Conservation (phyloP, 2,797 vertebrate species). For the Sebastes vulpes region DNA sequence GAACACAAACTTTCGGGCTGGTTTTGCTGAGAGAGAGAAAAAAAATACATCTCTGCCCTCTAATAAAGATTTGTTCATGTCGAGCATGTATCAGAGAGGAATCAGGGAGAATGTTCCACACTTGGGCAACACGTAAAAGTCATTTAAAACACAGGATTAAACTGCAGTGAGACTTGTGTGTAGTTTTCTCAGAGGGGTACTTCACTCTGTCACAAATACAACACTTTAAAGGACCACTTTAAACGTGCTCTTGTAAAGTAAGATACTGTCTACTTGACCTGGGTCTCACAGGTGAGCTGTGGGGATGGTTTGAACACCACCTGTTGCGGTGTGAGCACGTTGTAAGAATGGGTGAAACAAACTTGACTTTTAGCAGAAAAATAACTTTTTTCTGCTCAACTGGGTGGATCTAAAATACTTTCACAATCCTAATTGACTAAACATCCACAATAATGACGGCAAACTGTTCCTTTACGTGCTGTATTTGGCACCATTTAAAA, state of each 20-base stretch:
- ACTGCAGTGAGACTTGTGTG: background rate
- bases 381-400: background rate
- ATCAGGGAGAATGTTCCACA: slow-evolving; percentile 32
- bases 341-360: background rate
- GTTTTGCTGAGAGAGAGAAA: background rate
- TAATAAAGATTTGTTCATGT: background rate
- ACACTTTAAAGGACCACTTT: background rate
- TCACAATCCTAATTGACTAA: background rate
- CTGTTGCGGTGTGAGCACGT: background rate
- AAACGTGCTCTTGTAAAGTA: background rate
- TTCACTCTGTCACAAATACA: background rate
- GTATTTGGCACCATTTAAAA: slow-evolving; percentile 7
- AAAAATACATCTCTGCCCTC: background rate
- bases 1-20: slow-evolving; percentile 3
- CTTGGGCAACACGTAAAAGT: background rate
- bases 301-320: too few species aligned
- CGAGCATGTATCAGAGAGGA: slow-evolving; percentile 49
- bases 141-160: background rate
- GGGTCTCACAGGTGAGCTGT: background rate
- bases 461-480: background rate
- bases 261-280: background rate
- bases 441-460: background rate
- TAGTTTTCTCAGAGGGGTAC: background rate
- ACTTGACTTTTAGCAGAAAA: background rate
- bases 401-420: background rate